Percentiles rank a stretch among this genome's conserved stretches.
These are phyloP conservation scores for Cladopsammia gracilis DNA, from an alignment of 64 coral and sea anemone genomes.

Conservation along the genomic window DNA sequence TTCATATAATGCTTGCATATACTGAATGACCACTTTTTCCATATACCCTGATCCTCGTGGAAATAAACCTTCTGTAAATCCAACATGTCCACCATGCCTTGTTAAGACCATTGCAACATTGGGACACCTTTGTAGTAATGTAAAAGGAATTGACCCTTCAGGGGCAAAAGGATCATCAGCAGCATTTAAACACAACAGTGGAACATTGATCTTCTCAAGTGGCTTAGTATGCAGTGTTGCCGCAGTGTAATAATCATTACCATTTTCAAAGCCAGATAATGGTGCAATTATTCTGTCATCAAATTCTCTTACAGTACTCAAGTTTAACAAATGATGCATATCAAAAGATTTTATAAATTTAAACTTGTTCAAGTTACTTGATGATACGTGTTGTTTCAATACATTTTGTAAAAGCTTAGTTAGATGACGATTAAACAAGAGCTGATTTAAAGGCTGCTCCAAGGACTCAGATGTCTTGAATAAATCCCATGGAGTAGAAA, in stretches of 20 bases:
- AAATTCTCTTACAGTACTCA: slow-evolving; percentile 81
- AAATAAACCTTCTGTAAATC: slow-evolving; percentile 84
- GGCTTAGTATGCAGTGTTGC: slow-evolving; percentile 86
- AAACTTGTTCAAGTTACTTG: not conserved
- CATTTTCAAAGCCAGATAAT: slow-evolving; percentile 90
- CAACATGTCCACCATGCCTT: slow-evolving; percentile 83
- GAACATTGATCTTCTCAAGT: slow-evolving; percentile 75
- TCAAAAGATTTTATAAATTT: slow-evolving; percentile 16
- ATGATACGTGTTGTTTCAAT: slow-evolving; percentile 53
- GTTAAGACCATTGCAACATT: slow-evolving; percentile 87
- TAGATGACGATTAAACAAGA: slow-evolving; percentile 87
- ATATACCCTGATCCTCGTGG: slow-evolving; percentile 80
- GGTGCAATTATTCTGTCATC: slow-evolving; percentile 87
- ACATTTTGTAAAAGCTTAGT: slow-evolving; percentile 71
- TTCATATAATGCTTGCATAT: slow-evolving; percentile 73
- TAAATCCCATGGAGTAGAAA: slow-evolving; percentile 87
- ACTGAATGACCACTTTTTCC: slow-evolving; percentile 79
- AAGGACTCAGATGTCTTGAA: slow-evolving; percentile 85
- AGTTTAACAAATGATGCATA: slow-evolving; percentile 46
- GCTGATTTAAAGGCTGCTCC: slow-evolving; percentile 80
- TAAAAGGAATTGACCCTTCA: slow-evolving; percentile 70
- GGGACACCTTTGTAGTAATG: slow-evolving; percentile 70
- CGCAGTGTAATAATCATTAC: slow-evolving; percentile 84
- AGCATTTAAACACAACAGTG: slow-evolving; percentile 81
- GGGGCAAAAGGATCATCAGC: slow-evolving; percentile 97